Conservation (phyloP, 2,113 vertebrate genomes). For the Noturus placidus region DNA sequence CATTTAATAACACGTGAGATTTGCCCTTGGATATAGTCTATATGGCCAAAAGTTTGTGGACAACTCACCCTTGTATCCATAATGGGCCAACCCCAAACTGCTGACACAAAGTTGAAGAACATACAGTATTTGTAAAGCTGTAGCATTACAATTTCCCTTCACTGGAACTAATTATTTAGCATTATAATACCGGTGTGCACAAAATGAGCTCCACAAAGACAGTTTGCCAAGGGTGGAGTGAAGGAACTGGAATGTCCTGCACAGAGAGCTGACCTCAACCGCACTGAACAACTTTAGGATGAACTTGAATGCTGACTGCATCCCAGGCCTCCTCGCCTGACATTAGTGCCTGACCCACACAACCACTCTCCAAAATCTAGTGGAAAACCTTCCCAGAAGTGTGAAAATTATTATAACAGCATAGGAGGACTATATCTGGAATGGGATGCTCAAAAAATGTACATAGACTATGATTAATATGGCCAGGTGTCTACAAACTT, state of each 20-base stretch:
- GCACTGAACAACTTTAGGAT: neutral
- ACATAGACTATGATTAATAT: neutral
- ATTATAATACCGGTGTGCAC: neutral
- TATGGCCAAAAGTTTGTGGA: neutral
- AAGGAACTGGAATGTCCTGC: neutral
- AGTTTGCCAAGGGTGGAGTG: neutral
- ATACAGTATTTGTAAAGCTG: neutral
- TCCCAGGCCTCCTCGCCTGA: neutral
- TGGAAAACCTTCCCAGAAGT: neutral
- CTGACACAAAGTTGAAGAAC: neutral
- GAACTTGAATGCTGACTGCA: neutral
- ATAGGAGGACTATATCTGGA: neutral
- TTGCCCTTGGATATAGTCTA: neutral
- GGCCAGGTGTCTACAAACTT: neutral
- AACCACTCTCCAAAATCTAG: neutral
- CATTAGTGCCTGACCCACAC: neutral
- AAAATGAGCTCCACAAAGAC: neutral
- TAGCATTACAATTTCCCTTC: neutral
- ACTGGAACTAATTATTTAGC: neutral
- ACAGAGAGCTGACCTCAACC: neutral
- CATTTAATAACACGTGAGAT: neutral
- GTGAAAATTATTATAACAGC: neutral
- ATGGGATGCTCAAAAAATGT: neutral
- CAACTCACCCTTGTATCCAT: neutral
- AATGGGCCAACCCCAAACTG: neutral